Evolutionary conservation across 1,140 invertebrate species (phyloP).

Genomic region (Zeugodacus cucurbitae): DNA sequence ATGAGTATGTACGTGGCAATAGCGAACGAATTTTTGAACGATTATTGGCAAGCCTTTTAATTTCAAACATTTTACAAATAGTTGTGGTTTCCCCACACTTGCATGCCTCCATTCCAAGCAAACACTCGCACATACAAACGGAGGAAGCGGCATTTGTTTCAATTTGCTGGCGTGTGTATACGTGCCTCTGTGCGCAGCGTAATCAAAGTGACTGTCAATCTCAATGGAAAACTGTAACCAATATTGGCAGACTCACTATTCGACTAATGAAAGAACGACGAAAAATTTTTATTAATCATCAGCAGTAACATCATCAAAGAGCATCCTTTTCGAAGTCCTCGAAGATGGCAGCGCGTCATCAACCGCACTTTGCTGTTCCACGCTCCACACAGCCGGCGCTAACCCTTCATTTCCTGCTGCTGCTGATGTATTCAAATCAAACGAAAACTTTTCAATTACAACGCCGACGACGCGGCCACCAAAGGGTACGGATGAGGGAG

Average conservation of each 20-base stretch:
- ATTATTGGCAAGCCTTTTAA: not conserved
- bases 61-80: not conserved
- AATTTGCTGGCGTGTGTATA: not conserved
- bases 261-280: not conserved
- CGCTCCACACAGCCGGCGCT: no score
- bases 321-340: not conserved
- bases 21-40: not conserved
- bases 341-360: not conserved
- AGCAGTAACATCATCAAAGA: slow-evolving; percentile 3
- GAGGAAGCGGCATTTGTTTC: not conserved
- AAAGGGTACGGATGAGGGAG: not conserved
- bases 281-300: slow-evolving; percentile 26
- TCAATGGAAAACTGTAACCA: not conserved
- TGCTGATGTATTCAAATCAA: not conserved
- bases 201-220: not conserved
- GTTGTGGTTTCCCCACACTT: not conserved
- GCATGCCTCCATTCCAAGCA: not conserved
- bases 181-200: not conserved
- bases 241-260: slow-evolving; percentile 1
- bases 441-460: slow-evolving; percentile 34
- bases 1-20: no score
- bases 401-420: not conserved
- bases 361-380: no score
- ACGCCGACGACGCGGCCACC: not conserved
- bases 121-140: not conserved